Evolutionary conservation across 2,797 vertebrate species (phyloP), one percentile per base, ranked within the genome.

Genomic region (Holocentrus rufus): DNA sequence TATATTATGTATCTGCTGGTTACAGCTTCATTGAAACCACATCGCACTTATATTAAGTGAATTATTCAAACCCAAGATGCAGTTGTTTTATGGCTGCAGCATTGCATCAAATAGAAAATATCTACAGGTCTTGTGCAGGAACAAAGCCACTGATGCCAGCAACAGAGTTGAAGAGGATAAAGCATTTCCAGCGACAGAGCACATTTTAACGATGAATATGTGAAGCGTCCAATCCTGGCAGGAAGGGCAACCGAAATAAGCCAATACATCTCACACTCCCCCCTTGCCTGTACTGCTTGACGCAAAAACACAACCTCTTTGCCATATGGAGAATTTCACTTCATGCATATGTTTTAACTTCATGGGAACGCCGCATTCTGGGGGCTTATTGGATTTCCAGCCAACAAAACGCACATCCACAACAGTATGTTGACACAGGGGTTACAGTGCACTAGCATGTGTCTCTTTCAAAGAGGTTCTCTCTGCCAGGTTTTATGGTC

Each of bases 111-210:
- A 27, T 27, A 2, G 2, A 27, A 27, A 27, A 27, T 27, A 27
- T 27, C 25, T 4, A 4, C 25, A 27, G 2, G 25, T 27, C 25
- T 27, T 2, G 25, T 27, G 25, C 25, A 27, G 25, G 2, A 27
- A 27, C 25, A 27, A 27, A 27, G 2, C 25, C 25, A 27, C 25
- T 27, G 25, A 27, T 27, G 25, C 25, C 25, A 27, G 25, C 25
- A 27, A 27, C 25, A 4, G 25, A 27, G 25, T 27, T 27, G 25
- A 27, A 27, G 25, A 27, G 25, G 80, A 83, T 81, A 82, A 87
- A 83, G 63, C 62, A 65, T 84, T 83, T 84, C 72, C 69, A 81
- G 59, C 74, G 82, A 90, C 72, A 7, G 70, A 66, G 84, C 77
- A 73, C 52, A 62, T 85, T 76, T 68, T 69, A 84, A 73, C 72